Base-by-base conservation (phyloP, 2,797 vertebrate genomes). In the Gastrophryne carolinensis region DNA sequence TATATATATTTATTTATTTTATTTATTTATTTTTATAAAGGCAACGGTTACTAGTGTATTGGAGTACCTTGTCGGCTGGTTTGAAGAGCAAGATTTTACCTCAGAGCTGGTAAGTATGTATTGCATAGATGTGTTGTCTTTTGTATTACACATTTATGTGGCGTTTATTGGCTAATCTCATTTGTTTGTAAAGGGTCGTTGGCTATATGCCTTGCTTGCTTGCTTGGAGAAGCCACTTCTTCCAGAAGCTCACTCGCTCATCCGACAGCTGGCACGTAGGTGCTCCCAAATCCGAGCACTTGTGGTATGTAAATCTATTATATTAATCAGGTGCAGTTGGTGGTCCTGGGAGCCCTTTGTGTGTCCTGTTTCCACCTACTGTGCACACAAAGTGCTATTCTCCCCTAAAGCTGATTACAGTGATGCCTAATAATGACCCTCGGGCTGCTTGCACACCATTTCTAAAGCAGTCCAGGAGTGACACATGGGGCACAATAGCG, bases 191-290 rank as follows among this genome's bases (percentile, higher is more conserved):
- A n/a, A n/a, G 98, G 98, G 98, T 66, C 85, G 92, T 72, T 99
- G 98, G 98, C 79, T 99, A 65, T 99, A 93, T 80, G 93, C 95
- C 9, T 75, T 99, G 79, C 63, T 99, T 81, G 96, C 94, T 54
- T 97, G 96, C 78, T 87, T 99, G 82, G 98, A 99, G 86, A 99
- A 99, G 70, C 98, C 97, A 49, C 85, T 99, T 58, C 82, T 99
- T 44, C 98, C 97, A 73, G 98, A 99, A 86, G 95, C 95, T 54
- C 98, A 99, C 83, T 97, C 98, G 15, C 93, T 93, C 79, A 98
- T 99, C 85, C 89, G 97, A 81, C 97, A 99, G 80, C 88, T 99
- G 81, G 96, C 98, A n/a, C 93, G 98, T 81, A 90, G 94, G 73
- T 96, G 95, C 74, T 93, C 95, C 23, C 90, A 93, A 89, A 92